Percentiles rank a stretch among this genome's conserved stretches.
phyloP scores from a whole-genome alignment of 92 coral and sea anemone genomes.

The Phymanthus crucifer region DNA sequence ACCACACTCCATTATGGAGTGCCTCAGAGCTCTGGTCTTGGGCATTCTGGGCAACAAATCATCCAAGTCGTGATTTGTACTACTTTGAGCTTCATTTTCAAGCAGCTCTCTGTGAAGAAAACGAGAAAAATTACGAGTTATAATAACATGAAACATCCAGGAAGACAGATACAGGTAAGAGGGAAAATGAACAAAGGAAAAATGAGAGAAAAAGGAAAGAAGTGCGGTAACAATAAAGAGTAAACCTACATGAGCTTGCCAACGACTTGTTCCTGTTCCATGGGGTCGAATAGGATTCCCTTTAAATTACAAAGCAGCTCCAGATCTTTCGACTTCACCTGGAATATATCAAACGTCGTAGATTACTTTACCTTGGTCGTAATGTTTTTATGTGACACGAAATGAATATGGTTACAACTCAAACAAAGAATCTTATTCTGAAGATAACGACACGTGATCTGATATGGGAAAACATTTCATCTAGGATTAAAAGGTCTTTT shows the following conservation, averaged over 20 bases:
- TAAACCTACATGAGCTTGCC: constrained; percentile 88
- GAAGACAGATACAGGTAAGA: neutral
- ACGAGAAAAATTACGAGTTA: neutral
- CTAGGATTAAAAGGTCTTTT: too few species aligned
- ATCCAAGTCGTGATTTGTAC: constrained; percentile 32
- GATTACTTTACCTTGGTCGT: neutral
- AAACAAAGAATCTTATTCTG: neutral
- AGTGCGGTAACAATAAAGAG: neutral
- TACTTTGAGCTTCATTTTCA: constrained; percentile 60
- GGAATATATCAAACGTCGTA: neutral
- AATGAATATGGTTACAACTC: too few species aligned
- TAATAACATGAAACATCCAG: neutral
- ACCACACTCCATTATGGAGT: constrained; percentile 78
- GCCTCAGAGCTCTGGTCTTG: constrained; percentile 75
- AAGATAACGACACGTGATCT: too few species aligned
- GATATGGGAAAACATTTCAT: too few species aligned
- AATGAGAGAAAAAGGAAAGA: too few species aligned
- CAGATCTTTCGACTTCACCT: constrained; percentile 93
- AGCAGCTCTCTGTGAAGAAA: constrained; percentile 57
- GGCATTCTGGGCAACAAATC: constrained; percentile 63
- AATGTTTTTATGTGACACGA: too few species aligned
- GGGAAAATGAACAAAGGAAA: neutral
- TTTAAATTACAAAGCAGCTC: constrained; percentile 86
- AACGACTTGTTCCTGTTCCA: constrained; percentile 90
- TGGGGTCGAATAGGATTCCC: constrained; percentile 72